Base-by-base conservation (phyloP, 1,140 invertebrate species). In the Drosophila ohnishii region DNA sequence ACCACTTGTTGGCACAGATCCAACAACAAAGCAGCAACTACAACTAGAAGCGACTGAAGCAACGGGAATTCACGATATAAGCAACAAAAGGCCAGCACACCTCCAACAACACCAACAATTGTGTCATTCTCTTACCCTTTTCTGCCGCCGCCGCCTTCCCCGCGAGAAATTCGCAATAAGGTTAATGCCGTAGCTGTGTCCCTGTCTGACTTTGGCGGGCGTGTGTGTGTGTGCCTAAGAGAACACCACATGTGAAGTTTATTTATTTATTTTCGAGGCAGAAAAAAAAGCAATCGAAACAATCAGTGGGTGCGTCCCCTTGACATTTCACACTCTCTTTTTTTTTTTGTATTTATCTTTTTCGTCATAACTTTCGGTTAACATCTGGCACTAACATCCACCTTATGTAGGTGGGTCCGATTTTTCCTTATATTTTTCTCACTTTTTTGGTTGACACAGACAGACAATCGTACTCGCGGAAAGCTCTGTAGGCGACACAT, bases 1-100 rank as follows among this genome's bases (percentile, higher is more conserved):
- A 86, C 83, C 83, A 86, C 83, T 86, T 86, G 83, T 86, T 86
- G 83, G 83, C 83, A 83, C 37, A 16, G 61, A 51, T 83, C 83
- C 83, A 86, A 86, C 66, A 59, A 61, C 44, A 80, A 39, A 59
- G 37, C 53, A n/a, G 53, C 30, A 39, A 45, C 28, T 55, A 30
- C 44, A 45, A 44, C 45, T 40, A 53, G 51, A 57, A 22, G 32
- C 63, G 65, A 37, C 45, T 35, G 22, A 56, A 39, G 37, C 70
- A 62, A 58, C 58, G 47, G 37, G 45, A 67, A 42, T 44, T 34
- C 48, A 32, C 28, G 5, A 30, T 51, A 10, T 25, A n/a, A 40
- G 48, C 42, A 60, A 40, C 44, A 59, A 58, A 40, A 59, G 53
- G 34, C 55, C 35, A 30, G 7, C 19, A n/a, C 32, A 25, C 53